Base-by-base conservation (phyloP, 2,113 vertebrate genomes). In the Mionectes macconnelli region DNA sequence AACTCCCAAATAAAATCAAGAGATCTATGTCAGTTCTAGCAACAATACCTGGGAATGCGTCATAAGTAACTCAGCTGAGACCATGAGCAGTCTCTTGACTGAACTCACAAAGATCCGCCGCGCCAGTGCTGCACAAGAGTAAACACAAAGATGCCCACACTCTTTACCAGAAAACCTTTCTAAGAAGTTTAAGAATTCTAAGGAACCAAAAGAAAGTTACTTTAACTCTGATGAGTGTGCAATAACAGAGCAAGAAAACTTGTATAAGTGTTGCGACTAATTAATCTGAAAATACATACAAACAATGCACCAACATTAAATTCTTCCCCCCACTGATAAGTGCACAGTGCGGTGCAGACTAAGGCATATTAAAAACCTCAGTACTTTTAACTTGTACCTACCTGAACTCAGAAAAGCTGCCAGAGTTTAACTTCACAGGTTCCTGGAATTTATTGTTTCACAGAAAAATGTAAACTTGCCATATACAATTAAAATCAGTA, bases 401-500 rank as follows among this genome's bases (percentile, higher is more conserved):
- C 30, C 45, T 19, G 53, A 66, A 6, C 42, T 80, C 20, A 62
- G 39, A 68, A 81, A 89, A 81, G 13, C 5, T 89, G n/a, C 21
- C 22, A 63, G 19, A 69, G 27, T 63, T 72, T 39, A 92, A 77
- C 50, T 67, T 63, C 42, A 76, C 9, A 27, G 14, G 19, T 30
- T 66, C 35, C 7, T 20, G 45, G 90, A 90, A 90, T 59, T 5
- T 35, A 68, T 12, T 74, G 42, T 74, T 93, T 44, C n/a, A 37
- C 3, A 5, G 20, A 84, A 93, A 95, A 87, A 91, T 28, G 56
- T 45, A 70, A 14, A 39, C 45, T 80, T 80, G 55, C 60, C 64
- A 55, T 47, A 49, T 47, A 49, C 44, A 90, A 93, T 69, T 92
- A 27, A 90, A 92, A 79, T 47, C 50, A 80, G 49, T 63, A 92